Evolutionary conservation across 2,888 invertebrate genomes (phyloP).

Genomic region (Athalia rosae): DNA sequence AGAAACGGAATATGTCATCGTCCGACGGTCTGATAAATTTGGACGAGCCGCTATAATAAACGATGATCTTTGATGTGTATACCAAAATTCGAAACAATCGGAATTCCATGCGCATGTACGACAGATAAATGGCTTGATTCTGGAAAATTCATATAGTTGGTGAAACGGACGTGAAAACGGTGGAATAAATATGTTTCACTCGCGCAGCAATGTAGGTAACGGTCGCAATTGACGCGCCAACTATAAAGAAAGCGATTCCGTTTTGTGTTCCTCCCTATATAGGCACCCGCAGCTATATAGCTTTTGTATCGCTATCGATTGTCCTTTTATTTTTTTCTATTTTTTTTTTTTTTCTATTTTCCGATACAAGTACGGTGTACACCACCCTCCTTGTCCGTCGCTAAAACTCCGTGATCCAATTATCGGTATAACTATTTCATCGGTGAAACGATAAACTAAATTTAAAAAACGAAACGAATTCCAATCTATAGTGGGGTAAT

Average conservation of each 20-base stretch:
- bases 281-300: too few species aligned
- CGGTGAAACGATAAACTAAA: not conserved
- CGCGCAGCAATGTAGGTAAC: not conserved
- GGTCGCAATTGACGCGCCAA: not conserved
- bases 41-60: too few species aligned
- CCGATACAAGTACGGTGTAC: not conserved
- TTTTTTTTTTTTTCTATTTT: not conserved
- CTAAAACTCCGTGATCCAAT: slow-evolving; percentile 6
- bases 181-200: not conserved
- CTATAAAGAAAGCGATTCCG: not conserved
- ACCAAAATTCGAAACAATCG: not conserved
- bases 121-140: not conserved
- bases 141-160: not conserved
- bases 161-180: not conserved
- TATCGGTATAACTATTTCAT: not conserved
- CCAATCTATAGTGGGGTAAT: too few species aligned
- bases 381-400: not conserved
- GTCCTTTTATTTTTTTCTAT: not conserved
- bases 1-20: slow-evolving; percentile 38
- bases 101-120: too few species aligned
- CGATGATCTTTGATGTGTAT: too few species aligned
- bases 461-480: too few species aligned
- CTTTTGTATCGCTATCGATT: not conserved
- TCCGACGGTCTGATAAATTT: slow-evolving; percentile 4
- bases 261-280: not conserved